Base-by-base conservation (phyloP, 2,888 invertebrate genomes). In the Caenorhabditis plicata region DNA sequence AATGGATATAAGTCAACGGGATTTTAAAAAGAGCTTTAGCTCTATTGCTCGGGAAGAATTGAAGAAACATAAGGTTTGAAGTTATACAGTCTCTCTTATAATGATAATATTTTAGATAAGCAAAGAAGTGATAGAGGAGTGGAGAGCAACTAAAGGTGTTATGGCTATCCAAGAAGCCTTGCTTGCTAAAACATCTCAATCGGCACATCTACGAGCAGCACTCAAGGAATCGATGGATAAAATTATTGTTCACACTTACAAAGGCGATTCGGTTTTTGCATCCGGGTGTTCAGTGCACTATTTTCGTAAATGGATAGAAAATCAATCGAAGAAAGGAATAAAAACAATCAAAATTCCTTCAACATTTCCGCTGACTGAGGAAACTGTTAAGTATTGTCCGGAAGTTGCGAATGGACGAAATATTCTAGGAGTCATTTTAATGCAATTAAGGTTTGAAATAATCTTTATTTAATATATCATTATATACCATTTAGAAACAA, bases 341-440 rank as follows among this genome's bases (percentile, higher is more conserved):
- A 47, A 41, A 13, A 44, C 36, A 5, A 17, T 68, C 32, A 35
- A 45, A 46, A 44, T 69, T 13, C 69, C 69, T 1, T 49, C 51
- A 0, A 38, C 31, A 9, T 69, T 62, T 31, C 69, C 69, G n/a
- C 49, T 69, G 2, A 42, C 47, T 20, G 51, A 58, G 15, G 44
- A 42, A 13, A 60, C 64, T 17, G 53, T 66, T 13, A 40, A 62
- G 27, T 25, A 44, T 15, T 57, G 57, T 32, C 69, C 69, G 13
- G 51, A 42, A 20, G 53, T 66, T n/a, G 60, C 58, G 1, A 23
- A 58, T 20, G 69, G 69, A 15, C 43, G 69, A 1, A 69, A 69
- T 31, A 29, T 69, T n/a, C 61, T 69, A 3, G 69, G 69, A 27
- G 66, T 69, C 5, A 69, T 69, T 41, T 42, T 69, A 32, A 69